Base-by-base conservation (phyloP, 2,797 vertebrate genomes). In the Peromyscus aztecus region DNA sequence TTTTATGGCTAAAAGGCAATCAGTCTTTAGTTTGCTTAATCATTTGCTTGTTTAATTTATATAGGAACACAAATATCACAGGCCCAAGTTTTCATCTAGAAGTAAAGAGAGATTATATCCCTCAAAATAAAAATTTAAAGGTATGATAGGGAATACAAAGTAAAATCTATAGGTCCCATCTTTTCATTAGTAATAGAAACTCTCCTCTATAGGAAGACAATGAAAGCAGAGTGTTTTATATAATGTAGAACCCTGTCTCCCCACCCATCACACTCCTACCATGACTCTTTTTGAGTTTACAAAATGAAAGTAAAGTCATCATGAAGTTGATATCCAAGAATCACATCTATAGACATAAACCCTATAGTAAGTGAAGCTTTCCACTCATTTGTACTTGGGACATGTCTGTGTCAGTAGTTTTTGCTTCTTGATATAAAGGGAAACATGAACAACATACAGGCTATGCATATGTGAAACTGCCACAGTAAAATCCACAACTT, bases 81-180 rank as follows among this genome's bases (percentile, higher is more conserved):
- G 37, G 23, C 46, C 67, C 46, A 84, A 46, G 34, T 52, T 95
- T 95, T 90, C 24, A 55, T 12, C 12, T 34, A 63, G 1, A 85
- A 12, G 2, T 21, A 90, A 17, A 24, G 13, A 59, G 67, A 37
- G 55, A 67, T 55, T 67, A n/a, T 84, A 93, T 80, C 3, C 2
- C n/a, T 84, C n/a, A 52, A 81, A 80, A 84, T 89, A 89, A 96
- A 82, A 90, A 17, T 78, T 29, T 75, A 78, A 95, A 91, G 17
- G 8, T 14, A 89, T 10, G 49, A 61, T 49, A 10, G 6, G 2
- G 86, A 94, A 29, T 92, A 76, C 16, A 93, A 95, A 94, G 59
- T 23, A 76, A 90, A 95, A 52, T 52, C 52, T 77, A 77, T 8
- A 59, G 21, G 5, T 19, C 7, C 43, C 24, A 7, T 34, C 17